Base-by-base conservation (phyloP, 2,888 invertebrate species). In the Mythimna impura region DNA sequence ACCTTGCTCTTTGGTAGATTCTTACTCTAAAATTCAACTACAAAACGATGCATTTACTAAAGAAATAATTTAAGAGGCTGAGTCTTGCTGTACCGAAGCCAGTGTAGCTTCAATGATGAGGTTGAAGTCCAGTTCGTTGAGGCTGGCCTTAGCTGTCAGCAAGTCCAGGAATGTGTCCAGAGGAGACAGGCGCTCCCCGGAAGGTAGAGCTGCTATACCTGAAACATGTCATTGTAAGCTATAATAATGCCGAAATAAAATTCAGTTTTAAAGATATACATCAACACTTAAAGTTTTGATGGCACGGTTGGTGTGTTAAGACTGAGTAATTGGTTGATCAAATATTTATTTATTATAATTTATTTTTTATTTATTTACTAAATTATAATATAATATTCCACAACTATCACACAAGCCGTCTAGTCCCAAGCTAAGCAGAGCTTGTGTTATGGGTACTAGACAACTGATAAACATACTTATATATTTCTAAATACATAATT, bases 111-210 rank as follows among this genome's bases (percentile, higher is more conserved):
- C 98, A 85, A 98, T 98, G 62, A 98, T 96, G 77, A 98, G 96
- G 87, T 98, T 98, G 92, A 98, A 98, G 93, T 98, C 98, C 86
- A 98, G 94, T 89, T 98, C 98, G 78, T 98, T 97, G 77, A 98
- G 97, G 91, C 98, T 98, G 20, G 98, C 98, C 95, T 98, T 98
- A 10, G 98, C 98, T 0, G 98, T 98, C 58, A 98, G 95, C 73
- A 98, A 95, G 93, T 98, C 98, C 75, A 98, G 95, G 91, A 98
- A 98, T 8, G 98, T 98, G 90, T 98, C 98, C 81, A 98, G 94
- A 0, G 98, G 98, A 9, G 98, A 98, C 22, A 97, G 96, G 71
- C 97, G 97, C 89, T 98, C 98, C 47, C 97, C 97, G 0, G 97
- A 97, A 10, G 97, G 97, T 84, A 97, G 97, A 14, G 98, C 97